phyloP scores from a whole-genome alignment of 2,113 vertebrate genomes.

The Paramormyrops kingsleyae region DNA sequence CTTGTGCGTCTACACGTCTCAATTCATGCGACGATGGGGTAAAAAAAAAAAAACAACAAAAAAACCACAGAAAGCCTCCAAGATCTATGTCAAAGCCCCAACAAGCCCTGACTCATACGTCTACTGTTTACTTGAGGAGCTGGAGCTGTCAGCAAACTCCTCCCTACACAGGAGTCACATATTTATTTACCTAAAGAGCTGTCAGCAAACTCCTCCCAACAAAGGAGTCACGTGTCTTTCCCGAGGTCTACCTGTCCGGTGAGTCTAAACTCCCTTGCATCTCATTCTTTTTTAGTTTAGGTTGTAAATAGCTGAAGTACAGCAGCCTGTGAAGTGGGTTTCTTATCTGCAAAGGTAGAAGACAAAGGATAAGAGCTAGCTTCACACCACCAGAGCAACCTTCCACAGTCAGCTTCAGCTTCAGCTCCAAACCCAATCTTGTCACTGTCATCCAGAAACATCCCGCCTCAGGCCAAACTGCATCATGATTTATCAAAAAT shows the following conservation, averaged over 20 bases:
- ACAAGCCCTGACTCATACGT: conserved; percentile 41
- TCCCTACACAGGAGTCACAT: neutral
- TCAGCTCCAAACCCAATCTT: conserved; percentile 5
- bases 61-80: neutral
- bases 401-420: neutral
- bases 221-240: conserved; percentile 32
- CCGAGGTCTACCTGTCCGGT: conserved; percentile 42
- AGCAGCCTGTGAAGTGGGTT: neutral
- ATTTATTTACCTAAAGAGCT: conserved; percentile 31
- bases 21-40: conserved; percentile 4
- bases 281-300: conserved; percentile 21
- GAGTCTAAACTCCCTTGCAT: conserved; percentile 32
- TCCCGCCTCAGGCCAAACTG: conserved; percentile 3
- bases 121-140: conserved; percentile 31
- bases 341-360: conserved; percentile 23
- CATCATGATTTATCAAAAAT: conserved; percentile 27
- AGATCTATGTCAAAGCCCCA: conserved; percentile 25
- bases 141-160: conserved; percentile 25
- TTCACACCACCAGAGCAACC: neutral
- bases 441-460: conserved; percentile 21
- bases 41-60: neutral
- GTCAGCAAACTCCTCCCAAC: conserved; percentile 34
- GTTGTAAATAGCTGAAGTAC: conserved; percentile 24
- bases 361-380: conserved; percentile 13
- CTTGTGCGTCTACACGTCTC: neutral